phyloP scores from a whole-genome alignment of 1,140 invertebrate species.

The Pissodes strobi region DNA sequence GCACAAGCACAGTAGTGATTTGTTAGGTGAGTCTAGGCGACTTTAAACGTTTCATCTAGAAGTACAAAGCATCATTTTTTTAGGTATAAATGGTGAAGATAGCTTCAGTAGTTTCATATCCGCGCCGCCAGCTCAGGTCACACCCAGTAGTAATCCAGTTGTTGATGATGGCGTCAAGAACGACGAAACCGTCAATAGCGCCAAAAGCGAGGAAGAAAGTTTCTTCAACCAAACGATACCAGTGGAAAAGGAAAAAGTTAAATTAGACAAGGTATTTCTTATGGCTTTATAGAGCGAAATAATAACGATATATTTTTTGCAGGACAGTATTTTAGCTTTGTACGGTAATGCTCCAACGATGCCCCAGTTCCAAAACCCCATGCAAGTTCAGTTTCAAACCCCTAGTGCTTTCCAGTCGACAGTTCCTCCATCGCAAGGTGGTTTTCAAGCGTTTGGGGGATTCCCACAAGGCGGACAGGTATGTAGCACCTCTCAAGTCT shows the following conservation, averaged over 20 bases:
- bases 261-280: slow-evolving; percentile 72
- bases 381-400: slow-evolving; percentile 21
- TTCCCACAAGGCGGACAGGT: slow-evolving; percentile 36
- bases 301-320: not conserved
- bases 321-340: slow-evolving; percentile 88
- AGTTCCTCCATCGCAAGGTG: slow-evolving; percentile 5
- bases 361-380: slow-evolving; percentile 26
- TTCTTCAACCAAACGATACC: slow-evolving; percentile 87
- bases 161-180: slow-evolving; percentile 54
- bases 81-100: slow-evolving; percentile 70
- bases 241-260: slow-evolving; percentile 74
- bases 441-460: slow-evolving; percentile 36
- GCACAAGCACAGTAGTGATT: slow-evolving; percentile 49
- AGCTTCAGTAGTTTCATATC: slow-evolving; percentile 79
- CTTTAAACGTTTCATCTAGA: too few species aligned
- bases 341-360: slow-evolving; percentile 68
- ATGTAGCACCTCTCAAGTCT: too few species aligned
- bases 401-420: slow-evolving; percentile 26
- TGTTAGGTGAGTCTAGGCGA: slow-evolving; percentile 59
- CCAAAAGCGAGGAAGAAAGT: slow-evolving; percentile 81
- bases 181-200: slow-evolving; percentile 52
- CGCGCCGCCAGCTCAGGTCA: slow-evolving; percentile 56
- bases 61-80: not conserved
- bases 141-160: slow-evolving; percentile 37
- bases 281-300: not conserved